These are phyloP conservation scores for Philereme transversata DNA, from an alignment of 2,888 invertebrate species.

Conservation along the genomic window DNA sequence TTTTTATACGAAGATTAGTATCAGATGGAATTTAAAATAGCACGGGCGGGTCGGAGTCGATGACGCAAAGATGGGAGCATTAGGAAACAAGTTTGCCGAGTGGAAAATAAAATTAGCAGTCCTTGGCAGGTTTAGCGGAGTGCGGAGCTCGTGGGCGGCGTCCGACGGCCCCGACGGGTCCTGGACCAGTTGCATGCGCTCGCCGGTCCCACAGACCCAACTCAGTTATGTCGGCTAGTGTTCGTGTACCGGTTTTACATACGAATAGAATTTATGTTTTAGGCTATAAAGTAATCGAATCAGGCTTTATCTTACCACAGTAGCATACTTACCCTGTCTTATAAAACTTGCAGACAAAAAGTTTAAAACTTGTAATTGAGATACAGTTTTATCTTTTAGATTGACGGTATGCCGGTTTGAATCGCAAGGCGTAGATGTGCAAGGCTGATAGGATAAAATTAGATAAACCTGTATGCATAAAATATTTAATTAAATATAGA, in stretches of 20 bases:
- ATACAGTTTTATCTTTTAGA: too few species aligned
- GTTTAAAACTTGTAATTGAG: too few species aligned
- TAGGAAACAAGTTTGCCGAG: slow-evolving; percentile 69
- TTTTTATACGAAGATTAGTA: slow-evolving; percentile 26
- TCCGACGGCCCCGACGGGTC: slow-evolving; percentile 54
- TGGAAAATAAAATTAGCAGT: slow-evolving; percentile 71
- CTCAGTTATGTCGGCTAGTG: slow-evolving; percentile 12
- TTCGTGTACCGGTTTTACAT: slow-evolving; percentile 21
- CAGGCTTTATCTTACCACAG: too few species aligned
- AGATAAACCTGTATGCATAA: too few species aligned
- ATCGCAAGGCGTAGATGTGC: too few species aligned
- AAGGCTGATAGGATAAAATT: too few species aligned
- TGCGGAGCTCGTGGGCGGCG: slow-evolving; percentile 65
- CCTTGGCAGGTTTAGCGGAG: slow-evolving; percentile 66
- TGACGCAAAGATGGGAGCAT: slow-evolving; percentile 52
- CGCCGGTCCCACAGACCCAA: slow-evolving; percentile 12
- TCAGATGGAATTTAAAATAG: slow-evolving; percentile 31
- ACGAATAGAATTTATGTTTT: slow-evolving; percentile 10
- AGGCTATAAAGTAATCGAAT: background rate
- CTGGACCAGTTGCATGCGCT: slow-evolving; percentile 30
- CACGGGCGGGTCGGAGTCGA: slow-evolving; percentile 30
- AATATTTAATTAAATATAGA: too few species aligned
- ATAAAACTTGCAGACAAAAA: background rate
- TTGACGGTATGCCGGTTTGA: too few species aligned
- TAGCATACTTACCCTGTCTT: too few species aligned